Conservation (phyloP, 1,140 invertebrate genomes). For the Nasonia giraulti region DNA sequence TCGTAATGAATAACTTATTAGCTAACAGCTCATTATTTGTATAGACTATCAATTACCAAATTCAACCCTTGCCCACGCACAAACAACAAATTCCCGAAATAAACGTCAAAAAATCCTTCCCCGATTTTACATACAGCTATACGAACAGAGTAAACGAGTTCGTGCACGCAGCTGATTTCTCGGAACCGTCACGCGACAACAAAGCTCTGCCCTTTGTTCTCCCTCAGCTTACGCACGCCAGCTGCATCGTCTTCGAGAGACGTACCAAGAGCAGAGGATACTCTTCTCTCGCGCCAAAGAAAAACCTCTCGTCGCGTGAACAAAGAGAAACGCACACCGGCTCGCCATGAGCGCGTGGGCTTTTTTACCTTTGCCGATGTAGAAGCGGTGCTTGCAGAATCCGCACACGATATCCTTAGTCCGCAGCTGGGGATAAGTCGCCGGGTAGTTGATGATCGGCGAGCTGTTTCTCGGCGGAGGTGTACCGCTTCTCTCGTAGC, state of each 20-base stretch:
- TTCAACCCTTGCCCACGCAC: no score
- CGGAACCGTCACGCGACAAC: no score
- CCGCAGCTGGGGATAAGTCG: conserved; percentile 48
- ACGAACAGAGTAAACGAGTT: no score
- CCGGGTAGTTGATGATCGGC: neutral
- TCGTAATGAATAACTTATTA: neutral
- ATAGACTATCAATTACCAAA: no score
- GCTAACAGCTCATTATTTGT: no score
- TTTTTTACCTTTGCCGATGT: conserved; percentile 35
- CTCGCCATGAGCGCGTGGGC: no score
- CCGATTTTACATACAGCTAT: no score
- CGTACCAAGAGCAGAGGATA: no score
- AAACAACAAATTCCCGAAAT: no score
- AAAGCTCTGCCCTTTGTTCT: neutral
- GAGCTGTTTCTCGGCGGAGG: neutral
- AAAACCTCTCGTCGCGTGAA: neutral
- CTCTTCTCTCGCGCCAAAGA: no score
- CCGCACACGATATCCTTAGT: conserved; percentile 54
- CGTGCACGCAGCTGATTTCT: no score
- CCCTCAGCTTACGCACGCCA: neutral
- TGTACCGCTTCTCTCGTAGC: neutral
- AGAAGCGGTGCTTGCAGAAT: conserved; percentile 57
- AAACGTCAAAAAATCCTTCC: no score
- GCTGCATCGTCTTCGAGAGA: neutral
- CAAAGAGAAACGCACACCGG: neutral